Evolutionary conservation across 2,113 vertebrate species (phyloP), one percentile per base, ranked within the genome.

Genomic region (Melanerpes formicivorus): DNA sequence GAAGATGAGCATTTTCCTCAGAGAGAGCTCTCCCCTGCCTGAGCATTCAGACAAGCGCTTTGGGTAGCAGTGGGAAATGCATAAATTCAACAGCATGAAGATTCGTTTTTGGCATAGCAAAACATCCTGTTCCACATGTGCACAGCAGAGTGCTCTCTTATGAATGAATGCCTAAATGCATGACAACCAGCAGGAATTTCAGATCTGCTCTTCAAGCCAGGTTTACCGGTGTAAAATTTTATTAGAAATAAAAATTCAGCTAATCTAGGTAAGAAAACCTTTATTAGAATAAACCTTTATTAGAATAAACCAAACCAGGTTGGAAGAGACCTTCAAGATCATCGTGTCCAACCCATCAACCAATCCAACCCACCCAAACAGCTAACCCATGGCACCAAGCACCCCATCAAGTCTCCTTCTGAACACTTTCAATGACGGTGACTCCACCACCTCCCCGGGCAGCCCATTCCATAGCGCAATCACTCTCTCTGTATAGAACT

Each of bases 31-130:
- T 96, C 83, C 82, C 81, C 75, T 75, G 83, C 85, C 93, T 74
- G 84, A 92, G 86, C 90, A 78, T 89, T 96, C 90, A 97, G 94
- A 95, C 87, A 87, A 95, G 75, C 62, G 72, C 96, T 96, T 96
- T 91, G 93, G 97, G 76, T 74, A 97, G 90, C 97, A 95, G 92
- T 67, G 37, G 97, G 97, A 97, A 97, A 96, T 96, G 91, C 93
- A 97, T 96, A 94, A 97, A 96, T 96, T 95, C 96, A 96, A 78
- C 77, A 96, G 93, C 96, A 87, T 42, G 87, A 91, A 93, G 94
- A 93, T 94, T 95, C 0, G 0, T 80, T 94, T 95, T 95, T 91
- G 90, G 94, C 97, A 93, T 72, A 92, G 95, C 80, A 88, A 95
- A 95, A 78, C 76, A 80, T 91, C 70, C 59, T 79, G 82, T 80